These are phyloP conservation scores for Berghia stephanieae DNA, from an alignment of 1,140 invertebrate species.

Conservation along the genomic window DNA sequence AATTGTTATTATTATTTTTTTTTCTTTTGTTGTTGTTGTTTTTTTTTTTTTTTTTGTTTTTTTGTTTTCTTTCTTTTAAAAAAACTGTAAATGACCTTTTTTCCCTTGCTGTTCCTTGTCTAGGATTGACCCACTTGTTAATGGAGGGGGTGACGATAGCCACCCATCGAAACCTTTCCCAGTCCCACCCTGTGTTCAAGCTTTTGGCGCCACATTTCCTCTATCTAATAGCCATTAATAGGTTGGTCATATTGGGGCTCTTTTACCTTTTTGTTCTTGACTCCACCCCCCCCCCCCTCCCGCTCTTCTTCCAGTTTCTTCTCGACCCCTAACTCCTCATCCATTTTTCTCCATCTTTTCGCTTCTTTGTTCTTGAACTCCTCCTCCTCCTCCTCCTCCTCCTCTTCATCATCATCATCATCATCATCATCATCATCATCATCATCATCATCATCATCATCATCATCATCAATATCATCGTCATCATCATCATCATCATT, in stretches of 20 bases:
- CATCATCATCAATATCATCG: no score
- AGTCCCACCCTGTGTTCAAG: conserved; percentile 69
- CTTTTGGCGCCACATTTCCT: conserved; percentile 69
- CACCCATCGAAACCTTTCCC: conserved; percentile 66
- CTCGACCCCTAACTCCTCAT: not conserved
- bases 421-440: no score
- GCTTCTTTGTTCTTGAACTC: no score
- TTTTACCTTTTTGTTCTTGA: not conserved
- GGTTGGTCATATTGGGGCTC: conserved; percentile 34
- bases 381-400: not conserved
- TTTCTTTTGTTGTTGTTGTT: not conserved
- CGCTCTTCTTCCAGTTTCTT: not conserved
- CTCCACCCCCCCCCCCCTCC: not conserved
- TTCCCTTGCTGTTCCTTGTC: not conserved
- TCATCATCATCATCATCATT: no score
- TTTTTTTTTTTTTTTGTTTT: not conserved
- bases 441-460: no score
- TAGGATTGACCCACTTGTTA: conserved; percentile 28
- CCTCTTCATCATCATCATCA: no score
- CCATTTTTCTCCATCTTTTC: not conserved
- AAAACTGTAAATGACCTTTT: not conserved
- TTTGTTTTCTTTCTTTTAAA: not conserved
- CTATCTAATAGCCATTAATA: conserved; percentile 67
- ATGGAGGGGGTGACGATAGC: conserved; percentile 30
- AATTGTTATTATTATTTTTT: not conserved